Evolutionary conservation across 2,797 vertebrate species (phyloP).

Genomic region (Cebuella pygmaea): DNA sequence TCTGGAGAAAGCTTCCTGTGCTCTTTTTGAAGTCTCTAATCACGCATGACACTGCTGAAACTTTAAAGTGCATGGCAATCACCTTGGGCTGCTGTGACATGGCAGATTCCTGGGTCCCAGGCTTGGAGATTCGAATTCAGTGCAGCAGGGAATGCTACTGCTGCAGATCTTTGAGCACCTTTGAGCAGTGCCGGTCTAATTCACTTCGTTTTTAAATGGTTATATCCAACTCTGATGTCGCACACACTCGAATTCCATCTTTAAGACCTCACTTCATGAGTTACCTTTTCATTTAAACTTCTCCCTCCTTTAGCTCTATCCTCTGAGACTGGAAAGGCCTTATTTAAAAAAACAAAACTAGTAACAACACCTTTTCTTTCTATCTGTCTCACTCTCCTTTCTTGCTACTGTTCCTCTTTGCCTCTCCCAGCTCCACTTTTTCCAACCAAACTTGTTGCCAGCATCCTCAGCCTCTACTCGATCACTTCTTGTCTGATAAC

Average conservation of each 20-base stretch:
- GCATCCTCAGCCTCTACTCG: not conserved
- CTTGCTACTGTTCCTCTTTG: not conserved
- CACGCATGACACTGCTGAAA: not conserved
- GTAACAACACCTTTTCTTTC: not conserved
- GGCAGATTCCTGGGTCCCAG: too few species aligned
- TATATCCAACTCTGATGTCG: not conserved
- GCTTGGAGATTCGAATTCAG: not conserved
- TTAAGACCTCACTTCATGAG: not conserved
- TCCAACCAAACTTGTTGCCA: not conserved
- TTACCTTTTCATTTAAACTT: not conserved
- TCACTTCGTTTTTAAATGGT: not conserved
- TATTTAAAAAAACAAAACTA: not conserved
- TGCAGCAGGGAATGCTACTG: not conserved
- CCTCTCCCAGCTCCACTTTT: not conserved
- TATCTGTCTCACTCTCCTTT: not conserved
- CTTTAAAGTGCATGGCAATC: not conserved
- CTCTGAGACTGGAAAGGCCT: not conserved
- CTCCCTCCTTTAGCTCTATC: not conserved
- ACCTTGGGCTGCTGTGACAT: not conserved
- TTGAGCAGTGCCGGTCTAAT: not conserved
- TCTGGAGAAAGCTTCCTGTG: not conserved
- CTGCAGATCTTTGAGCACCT: too few species aligned
- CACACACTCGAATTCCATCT: not conserved
- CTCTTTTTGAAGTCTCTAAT: not conserved
- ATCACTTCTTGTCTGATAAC: not conserved